Percentiles rank a stretch among this genome's conserved stretches.
Conservation (phyloP, 2,113 vertebrate species). For the Gallinago jamesoni region DNA sequence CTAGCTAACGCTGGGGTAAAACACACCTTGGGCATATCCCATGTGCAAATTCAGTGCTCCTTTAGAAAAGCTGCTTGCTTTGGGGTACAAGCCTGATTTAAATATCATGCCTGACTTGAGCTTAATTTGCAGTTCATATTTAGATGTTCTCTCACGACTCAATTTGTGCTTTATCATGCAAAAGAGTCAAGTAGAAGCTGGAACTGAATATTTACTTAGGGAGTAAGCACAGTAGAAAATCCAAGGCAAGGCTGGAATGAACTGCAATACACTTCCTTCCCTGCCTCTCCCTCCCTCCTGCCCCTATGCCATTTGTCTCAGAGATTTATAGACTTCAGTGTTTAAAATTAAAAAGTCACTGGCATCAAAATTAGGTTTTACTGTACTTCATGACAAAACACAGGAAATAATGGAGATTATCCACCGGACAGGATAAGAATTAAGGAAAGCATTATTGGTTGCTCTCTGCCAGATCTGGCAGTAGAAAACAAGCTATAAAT, state of each 20-base stretch:
- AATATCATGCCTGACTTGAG: background rate
- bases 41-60: background rate
- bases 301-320: background rate
- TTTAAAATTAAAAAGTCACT: background rate
- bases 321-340: background rate
- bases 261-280: background rate
- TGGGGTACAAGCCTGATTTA: background rate
- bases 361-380: background rate
- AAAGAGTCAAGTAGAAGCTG: background rate
- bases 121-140: background rate
- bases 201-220: background rate
- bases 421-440: background rate
- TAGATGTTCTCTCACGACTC: background rate
- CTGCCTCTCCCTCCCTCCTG: background rate
- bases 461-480: background rate
- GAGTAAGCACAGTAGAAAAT: background rate
- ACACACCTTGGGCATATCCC: background rate
- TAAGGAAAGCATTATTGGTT: background rate
- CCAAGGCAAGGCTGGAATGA: background rate
- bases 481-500: background rate
- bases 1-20: fast-evolving
- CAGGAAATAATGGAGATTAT: background rate
- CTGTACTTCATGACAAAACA: background rate
- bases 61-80: background rate
- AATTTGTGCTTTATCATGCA: background rate